These are phyloP conservation scores for Chascanopsetta lugubris DNA, from an alignment of 2,113 vertebrate species.

Conservation along the genomic window DNA sequence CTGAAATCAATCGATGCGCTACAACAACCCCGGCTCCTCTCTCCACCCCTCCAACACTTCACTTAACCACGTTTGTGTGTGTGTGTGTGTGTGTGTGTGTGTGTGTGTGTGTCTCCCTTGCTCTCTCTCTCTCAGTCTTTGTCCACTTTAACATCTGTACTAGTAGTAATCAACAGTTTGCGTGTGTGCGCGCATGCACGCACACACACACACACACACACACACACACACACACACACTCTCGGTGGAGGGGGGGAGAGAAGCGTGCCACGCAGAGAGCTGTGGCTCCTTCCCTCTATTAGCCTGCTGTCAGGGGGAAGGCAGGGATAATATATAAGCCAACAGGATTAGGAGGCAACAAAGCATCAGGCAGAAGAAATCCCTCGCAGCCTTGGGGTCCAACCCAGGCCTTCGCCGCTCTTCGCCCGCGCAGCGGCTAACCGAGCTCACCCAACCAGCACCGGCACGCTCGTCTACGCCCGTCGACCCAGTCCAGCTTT, in stretches of 20 bases:
- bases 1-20: constrained; percentile 65
- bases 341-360: constrained; percentile 78
- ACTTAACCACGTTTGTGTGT: constrained; percentile 24
- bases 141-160: constrained; percentile 71
- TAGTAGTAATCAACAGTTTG: constrained; percentile 69
- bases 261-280: constrained; percentile 51
- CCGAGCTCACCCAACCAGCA: constrained; percentile 35
- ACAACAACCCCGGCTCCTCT: constrained; percentile 44
- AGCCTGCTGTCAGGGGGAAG: constrained; percentile 70
- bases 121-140: constrained; percentile 40
- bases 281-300: constrained; percentile 67
- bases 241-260: constrained; percentile 48
- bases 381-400: constrained; percentile 62
- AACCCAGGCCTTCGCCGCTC: constrained; percentile 45
- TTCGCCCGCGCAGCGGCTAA: constrained; percentile 40
- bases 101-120: background rate
- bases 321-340: constrained; percentile 77
- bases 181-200: constrained; percentile 19
- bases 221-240: constrained; percentile 31
- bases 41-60: constrained; percentile 5
- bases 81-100: constrained; percentile 20
- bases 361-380: constrained; percentile 76
- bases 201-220: constrained; percentile 23
- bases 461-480: constrained; percentile 21
- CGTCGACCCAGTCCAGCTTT: constrained; percentile 19